phyloP scores from a whole-genome alignment of 2,113 vertebrate genomes.

The Aptenodytes forsteri region DNA sequence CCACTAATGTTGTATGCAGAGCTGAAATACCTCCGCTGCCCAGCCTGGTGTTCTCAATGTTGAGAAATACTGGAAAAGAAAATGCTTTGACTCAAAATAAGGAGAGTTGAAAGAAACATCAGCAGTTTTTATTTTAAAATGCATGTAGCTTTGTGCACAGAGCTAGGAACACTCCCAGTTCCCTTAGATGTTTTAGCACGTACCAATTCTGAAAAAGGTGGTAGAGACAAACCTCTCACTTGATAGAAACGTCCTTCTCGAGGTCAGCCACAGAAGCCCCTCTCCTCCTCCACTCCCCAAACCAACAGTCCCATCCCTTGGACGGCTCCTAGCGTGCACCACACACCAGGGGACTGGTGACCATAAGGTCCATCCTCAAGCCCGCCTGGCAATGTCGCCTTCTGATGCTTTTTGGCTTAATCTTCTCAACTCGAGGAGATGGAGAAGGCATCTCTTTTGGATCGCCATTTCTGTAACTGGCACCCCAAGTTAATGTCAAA shows the following conservation, averaged over 20 bases:
- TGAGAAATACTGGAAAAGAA: neutral
- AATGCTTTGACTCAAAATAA: neutral
- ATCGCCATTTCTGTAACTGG: neutral
- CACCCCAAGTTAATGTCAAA: neutral
- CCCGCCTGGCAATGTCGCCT: neutral
- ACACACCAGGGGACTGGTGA: neutral
- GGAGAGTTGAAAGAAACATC: neutral
- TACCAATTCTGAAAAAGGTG: neutral
- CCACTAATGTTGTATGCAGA: neutral
- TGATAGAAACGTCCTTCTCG: rapidly evolving
- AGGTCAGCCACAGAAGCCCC: neutral
- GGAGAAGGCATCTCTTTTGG: neutral
- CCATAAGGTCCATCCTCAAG: neutral
- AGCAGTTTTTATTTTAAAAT: conserved; percentile 25
- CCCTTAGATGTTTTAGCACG: neutral
- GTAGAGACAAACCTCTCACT: neutral
- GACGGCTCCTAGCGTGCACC: rapidly evolving
- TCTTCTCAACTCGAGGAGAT: neutral
- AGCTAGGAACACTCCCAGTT: neutral
- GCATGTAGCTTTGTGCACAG: neutral
- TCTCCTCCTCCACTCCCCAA: neutral
- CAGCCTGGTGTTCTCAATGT: neutral
- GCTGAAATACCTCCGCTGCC: neutral
- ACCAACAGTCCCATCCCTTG: neutral
- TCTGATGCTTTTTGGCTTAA: neutral